Conservation (phyloP, 2,888 invertebrate species). For the Ennomos erosarius region DNA sequence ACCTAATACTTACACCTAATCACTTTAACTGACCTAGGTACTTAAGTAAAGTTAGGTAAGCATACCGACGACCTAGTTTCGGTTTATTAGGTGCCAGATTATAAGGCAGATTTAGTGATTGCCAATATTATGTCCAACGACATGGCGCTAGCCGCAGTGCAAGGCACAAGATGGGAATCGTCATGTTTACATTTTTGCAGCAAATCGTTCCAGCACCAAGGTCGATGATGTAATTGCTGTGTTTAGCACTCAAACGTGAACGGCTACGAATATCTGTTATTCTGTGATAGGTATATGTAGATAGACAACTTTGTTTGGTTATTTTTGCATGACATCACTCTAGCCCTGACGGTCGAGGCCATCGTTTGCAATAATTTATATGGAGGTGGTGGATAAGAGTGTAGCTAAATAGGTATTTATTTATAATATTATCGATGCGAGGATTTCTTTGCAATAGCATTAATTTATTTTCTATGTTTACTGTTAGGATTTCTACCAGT, state of each 20-base stretch:
- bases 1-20: too few relatives aligned
- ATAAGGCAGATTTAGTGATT: slow-evolving; percentile 8
- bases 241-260: slow-evolving; percentile 74
- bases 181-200: slow-evolving; percentile 63
- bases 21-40: too few relatives aligned
- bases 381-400: slow-evolving; percentile 33
- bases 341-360: slow-evolving; percentile 38
- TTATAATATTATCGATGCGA: not conserved
- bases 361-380: slow-evolving; percentile 37
- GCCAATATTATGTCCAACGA: slow-evolving; percentile 22
- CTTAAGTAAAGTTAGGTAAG: too few relatives aligned
- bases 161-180: slow-evolving; percentile 53
- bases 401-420: slow-evolving; percentile 1
- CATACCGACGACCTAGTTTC: not conserved
- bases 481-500: too few relatives aligned
- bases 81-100: slow-evolving; percentile 9
- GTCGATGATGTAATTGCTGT: slow-evolving; percentile 82
- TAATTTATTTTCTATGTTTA: too few relatives aligned
- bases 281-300: slow-evolving; percentile 22
- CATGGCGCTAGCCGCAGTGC: slow-evolving; percentile 42
- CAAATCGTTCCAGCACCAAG: slow-evolving; percentile 67
- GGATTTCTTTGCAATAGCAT: too few relatives aligned
- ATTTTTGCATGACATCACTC: slow-evolving; percentile 74
- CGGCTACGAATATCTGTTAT: slow-evolving; percentile 49
- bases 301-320: slow-evolving; percentile 55